phyloP scores from a whole-genome alignment of 2,888 invertebrate species.

The Chydorus sphaericus region DNA sequence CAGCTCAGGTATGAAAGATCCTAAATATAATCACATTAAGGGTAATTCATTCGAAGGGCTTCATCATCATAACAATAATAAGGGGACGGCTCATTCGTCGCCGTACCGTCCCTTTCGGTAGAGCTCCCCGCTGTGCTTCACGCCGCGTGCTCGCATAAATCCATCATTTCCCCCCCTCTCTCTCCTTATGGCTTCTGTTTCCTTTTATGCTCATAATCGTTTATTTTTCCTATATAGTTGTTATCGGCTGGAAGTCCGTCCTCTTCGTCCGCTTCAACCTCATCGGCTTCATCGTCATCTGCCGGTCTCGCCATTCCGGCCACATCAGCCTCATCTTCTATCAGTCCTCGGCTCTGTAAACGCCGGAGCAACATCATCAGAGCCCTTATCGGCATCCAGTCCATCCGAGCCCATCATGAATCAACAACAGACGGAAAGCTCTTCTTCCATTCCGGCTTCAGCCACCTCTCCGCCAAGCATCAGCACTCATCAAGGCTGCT shows the following conservation, averaged over 20 bases:
- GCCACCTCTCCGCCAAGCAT: slow-evolving; percentile 26
- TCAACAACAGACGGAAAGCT: slow-evolving; percentile 22
- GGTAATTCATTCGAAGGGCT: too few species aligned
- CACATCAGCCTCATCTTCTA: slow-evolving; percentile 17
- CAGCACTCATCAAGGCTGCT: too few species aligned
- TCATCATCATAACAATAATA: too few species aligned
- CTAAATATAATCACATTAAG: too few species aligned
- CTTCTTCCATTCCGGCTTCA: too few species aligned
- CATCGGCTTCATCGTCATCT: background rate
- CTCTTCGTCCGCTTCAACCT: background rate
- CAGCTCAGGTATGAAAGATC: too few species aligned
- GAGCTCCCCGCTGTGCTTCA: too few species aligned
- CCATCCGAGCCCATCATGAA: too few species aligned
- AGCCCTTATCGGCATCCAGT: slow-evolving; percentile 1
- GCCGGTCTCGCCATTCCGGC: slow-evolving; percentile 23
- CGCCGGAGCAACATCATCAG: background rate
- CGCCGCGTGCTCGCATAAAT: too few species aligned
- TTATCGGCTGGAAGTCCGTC: slow-evolving; percentile 1
- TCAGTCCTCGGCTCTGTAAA: background rate
- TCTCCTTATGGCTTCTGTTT: background rate
- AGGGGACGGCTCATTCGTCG: too few species aligned
- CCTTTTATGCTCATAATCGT: background rate
- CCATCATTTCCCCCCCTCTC: too few species aligned
- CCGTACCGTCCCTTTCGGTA: too few species aligned
- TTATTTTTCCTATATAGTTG: background rate